Evolutionary conservation across 1,140 invertebrate genomes (phyloP).

Genomic region (Paralvinella palmiformis): DNA sequence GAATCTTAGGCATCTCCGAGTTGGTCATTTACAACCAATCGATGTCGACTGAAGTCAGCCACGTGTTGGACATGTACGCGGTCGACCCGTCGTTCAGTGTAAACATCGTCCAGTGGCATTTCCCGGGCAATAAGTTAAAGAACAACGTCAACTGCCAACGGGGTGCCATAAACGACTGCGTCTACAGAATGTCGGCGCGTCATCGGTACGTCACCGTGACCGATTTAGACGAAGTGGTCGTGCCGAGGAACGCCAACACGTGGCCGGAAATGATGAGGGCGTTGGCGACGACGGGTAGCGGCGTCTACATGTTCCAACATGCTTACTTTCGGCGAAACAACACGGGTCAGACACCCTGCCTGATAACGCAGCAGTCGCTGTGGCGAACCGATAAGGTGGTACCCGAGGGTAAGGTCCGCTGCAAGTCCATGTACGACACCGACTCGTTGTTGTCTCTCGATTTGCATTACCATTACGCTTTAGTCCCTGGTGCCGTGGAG

Average conservation of each 20-base stretch:
- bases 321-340: conserved; percentile 12
- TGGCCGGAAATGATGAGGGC: conserved; percentile 4
- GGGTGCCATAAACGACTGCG: conserved; percentile 12
- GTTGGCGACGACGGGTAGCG: background rate
- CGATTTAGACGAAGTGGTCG: conserved; percentile 13
- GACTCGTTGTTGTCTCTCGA: background rate
- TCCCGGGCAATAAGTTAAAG: conserved; percentile 1
- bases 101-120: conserved; percentile 14
- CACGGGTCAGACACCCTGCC: conserved; percentile 7
- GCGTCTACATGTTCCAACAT: conserved; percentile 15
- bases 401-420: conserved; percentile 11
- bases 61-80: background rate
- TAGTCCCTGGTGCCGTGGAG: background rate
- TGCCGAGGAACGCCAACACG: background rate
- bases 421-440: conserved; percentile 13
- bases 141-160: conserved; percentile 8
- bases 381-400: conserved; percentile 9
- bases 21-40: conserved; percentile 10
- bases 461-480: conserved; percentile 6
- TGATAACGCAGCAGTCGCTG: conserved; percentile 15
- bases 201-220: conserved; percentile 10
- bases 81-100: background rate
- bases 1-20: background rate
- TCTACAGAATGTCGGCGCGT: conserved; percentile 2
- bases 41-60: background rate